phyloP scores from a whole-genome alignment of 2,113 vertebrate genomes.

The Brachionichthys hirsutus region DNA sequence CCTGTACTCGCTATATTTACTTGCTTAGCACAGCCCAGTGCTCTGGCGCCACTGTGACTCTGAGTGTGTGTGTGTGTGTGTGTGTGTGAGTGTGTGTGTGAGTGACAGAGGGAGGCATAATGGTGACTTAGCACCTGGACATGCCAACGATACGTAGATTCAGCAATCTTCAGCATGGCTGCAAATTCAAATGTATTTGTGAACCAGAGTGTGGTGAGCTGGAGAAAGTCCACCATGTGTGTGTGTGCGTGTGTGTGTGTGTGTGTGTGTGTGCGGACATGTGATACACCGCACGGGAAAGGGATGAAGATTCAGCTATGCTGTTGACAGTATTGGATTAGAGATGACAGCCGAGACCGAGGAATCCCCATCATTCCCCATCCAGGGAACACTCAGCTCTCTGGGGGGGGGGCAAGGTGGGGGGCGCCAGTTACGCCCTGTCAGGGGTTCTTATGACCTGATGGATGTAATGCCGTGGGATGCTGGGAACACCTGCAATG shows the following conservation, averaged over 20 bases:
- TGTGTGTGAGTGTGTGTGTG: no score
- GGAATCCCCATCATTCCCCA: conserved; percentile 74
- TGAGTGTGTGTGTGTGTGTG: conserved; percentile 28
- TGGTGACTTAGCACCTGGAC: conserved; percentile 73
- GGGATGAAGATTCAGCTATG: conserved; percentile 70
- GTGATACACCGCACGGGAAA: conserved; percentile 10
- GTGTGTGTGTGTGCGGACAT: conserved; percentile 2
- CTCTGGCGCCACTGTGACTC: conserved; percentile 61
- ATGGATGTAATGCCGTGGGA: conserved; percentile 62
- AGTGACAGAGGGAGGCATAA: conserved; percentile 45
- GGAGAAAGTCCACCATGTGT: neutral
- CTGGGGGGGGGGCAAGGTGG: conserved; percentile 41
- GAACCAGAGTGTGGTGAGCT: conserved; percentile 13
- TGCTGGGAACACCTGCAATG: conserved; percentile 53
- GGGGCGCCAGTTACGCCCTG: conserved; percentile 54
- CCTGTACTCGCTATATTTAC: conserved; percentile 72
- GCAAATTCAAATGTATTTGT: conserved; percentile 59
- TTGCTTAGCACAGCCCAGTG: conserved; percentile 74
- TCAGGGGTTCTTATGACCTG: conserved; percentile 66
- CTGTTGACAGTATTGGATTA: conserved; percentile 70
- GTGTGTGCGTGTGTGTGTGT: conserved; percentile 2
- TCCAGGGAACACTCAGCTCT: conserved; percentile 54
- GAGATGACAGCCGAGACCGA: conserved; percentile 68
- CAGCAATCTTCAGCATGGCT: conserved; percentile 62
- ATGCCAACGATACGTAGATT: conserved; percentile 68